Conservation (phyloP, 2,113 vertebrate species). For the Aspiorhynchus laticeps region DNA sequence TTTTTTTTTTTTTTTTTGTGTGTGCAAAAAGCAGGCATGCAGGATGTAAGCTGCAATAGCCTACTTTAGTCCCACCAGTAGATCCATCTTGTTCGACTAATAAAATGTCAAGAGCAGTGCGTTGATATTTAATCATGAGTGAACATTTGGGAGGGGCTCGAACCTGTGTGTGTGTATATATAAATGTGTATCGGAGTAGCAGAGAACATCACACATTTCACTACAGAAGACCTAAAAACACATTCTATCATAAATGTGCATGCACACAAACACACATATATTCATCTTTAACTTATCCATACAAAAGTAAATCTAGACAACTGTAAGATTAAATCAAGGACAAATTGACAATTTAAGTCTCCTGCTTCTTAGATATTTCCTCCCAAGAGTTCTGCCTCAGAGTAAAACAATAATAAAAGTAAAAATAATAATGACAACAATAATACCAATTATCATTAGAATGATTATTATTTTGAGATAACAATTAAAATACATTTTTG, state of each 20-base stretch:
- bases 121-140: slow-evolving; percentile 87
- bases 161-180: slow-evolving; percentile 20
- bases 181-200: background rate
- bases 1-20: slow-evolving; percentile 11
- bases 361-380: background rate
- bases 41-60: slow-evolving; percentile 76
- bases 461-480: too few species aligned
- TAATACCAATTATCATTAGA: too few species aligned
- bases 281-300: background rate
- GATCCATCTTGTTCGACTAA: slow-evolving; percentile 92
- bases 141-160: slow-evolving; percentile 54
- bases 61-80: slow-evolving; percentile 83
- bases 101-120: slow-evolving; percentile 86
- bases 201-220: background rate
- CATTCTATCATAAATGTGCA: background rate
- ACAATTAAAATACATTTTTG: too few species aligned
- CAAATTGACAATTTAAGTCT: background rate
- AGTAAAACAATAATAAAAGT: too few species aligned
- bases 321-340: background rate
- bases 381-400: background rate
- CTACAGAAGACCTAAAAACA: background rate
- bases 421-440: too few species aligned
- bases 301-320: background rate
- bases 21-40: slow-evolving; percentile 57
- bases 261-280: background rate